Evolutionary conservation across 2,888 invertebrate species (phyloP), one percentile per base, ranked within the genome.

Genomic region (Oscheius sp.): DNA sequence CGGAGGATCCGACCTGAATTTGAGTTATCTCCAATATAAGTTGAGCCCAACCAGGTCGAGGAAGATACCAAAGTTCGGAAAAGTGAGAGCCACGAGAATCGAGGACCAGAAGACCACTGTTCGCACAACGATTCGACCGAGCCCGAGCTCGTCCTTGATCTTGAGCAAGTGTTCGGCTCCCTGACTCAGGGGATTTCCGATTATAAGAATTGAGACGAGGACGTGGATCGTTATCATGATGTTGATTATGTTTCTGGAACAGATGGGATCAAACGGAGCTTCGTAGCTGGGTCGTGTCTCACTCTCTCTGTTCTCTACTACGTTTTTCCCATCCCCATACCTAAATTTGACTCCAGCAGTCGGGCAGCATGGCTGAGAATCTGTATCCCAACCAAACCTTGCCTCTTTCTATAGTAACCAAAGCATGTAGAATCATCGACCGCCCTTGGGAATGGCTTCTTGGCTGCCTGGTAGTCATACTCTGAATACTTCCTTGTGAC

Each of bases 41-140:
- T 21, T 21, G 7, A 42, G 7, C 42, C 42, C 42, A 42, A 80
- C 81, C 37, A 81, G 37, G 50, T 77, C 79, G 2, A 81, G 76
- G 29, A 79, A 76, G 10, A 81, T 48, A n/a, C 81, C 81, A 57
- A 81, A 81, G 51, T 79, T 79, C 0, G 81, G 81, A 4, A 81
- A 75, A 42, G 74, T 73, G 0, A 76, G 73, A 0, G 81, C 79
- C 33, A 70, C 71, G 50, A 79, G 66, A 35, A 81, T 76, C n/a
- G 79, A 73, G 5, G 75, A 51, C 73, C 73, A 77, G 74, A 79
- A 81, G 7, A 77, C 70, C 9, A 74, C 32, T 7, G 76, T 74
- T 9, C 81, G 55, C 5, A 75, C 58, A 2, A 73, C 7, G 35
- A 81, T 74, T 2, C 81, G 74, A 65, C 81, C 81, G 37, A 78